Evolutionary conservation across 2,797 vertebrate species (phyloP).

Genomic region (Aulostomus chinensis): DNA sequence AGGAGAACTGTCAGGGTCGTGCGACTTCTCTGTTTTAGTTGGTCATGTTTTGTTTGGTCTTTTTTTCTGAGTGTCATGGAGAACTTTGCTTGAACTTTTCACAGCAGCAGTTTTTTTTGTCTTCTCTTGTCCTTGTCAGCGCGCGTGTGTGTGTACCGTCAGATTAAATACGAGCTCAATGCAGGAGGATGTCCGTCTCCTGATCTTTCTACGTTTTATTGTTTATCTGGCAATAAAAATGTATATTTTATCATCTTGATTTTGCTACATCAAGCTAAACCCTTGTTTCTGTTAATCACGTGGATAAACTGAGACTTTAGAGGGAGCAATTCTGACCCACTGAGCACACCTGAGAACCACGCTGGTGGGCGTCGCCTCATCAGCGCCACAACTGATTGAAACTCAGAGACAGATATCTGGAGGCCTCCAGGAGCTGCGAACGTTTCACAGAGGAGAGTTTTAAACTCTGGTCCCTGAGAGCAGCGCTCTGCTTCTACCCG

Average conservation of each 20-base stretch:
- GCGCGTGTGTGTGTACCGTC: no score
- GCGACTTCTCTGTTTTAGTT: conserved; percentile 18
- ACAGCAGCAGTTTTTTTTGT: conserved; percentile 29
- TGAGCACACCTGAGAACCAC: no score
- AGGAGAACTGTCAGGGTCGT: conserved; percentile 53
- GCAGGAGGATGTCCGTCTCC: conserved; percentile 26
- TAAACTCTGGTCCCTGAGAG: no score
- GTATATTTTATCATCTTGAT: conserved; percentile 37
- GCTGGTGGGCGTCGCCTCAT: no score
- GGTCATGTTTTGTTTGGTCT: no score
- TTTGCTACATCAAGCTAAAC: conserved; percentile 7
- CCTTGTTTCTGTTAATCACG: no score
- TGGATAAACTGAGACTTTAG: conserved; percentile 6
- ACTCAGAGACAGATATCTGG: no score
- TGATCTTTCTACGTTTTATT: conserved; percentile 31
- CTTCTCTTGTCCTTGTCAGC: conserved; percentile 49
- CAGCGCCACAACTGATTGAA: no score
- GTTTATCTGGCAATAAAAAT: conserved; percentile 52
- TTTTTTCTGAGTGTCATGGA: conserved; percentile 14
- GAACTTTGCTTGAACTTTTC: conserved; percentile 45
- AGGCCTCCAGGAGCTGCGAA: not conserved
- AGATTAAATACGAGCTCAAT: conserved; percentile 44
- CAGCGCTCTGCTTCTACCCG: no score
- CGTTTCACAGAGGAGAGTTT: no score
- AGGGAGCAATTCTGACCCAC: conserved; percentile 16